Evolutionary conservation across 2,113 vertebrate species (phyloP), one percentile per base, ranked within the genome.

Genomic region (Anolis sagrei): DNA sequence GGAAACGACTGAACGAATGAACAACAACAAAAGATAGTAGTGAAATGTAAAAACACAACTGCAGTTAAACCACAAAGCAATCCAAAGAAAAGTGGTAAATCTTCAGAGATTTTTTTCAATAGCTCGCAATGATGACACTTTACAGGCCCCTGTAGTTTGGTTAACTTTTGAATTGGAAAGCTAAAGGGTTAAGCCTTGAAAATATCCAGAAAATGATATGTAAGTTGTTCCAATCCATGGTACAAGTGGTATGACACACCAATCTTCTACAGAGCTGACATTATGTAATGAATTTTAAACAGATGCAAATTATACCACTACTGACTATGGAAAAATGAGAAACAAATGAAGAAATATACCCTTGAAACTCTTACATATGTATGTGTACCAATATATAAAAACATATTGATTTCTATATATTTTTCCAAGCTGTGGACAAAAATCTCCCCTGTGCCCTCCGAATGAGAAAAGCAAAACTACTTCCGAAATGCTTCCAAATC

Each of bases 401-500:
- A n/a, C n/a, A n/a, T n/a, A n/a, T n/a, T n/a, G n/a, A n/a, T n/a
- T n/a, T n/a, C n/a, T n/a, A n/a, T n/a, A n/a, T n/a, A n/a, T n/a
- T n/a, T n/a, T n/a, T n/a, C n/a, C n/a, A n/a, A n/a, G n/a, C n/a
- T n/a, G 39, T 89, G 23, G 62, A 23, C 1, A 25, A 18, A 64
- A 25, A 64, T 7, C 82, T 80, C 93, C 95, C 90, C 95, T 91
- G 95, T 13, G 44, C 44, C 29, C 23, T 32, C 11, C 36, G 16
- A 32, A 9, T 23, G 36, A 95, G 94, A 95, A 94, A 85, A 94
- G 93, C 94, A 94, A 36, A 94, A 90, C 89, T 94, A 92, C 85
- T 92, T 89, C 91, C 89, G 88, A 93, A 96, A 94, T 87, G 94
- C 92, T 95, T 95, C 91, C 89, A 89, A 95, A 95, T 94, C 94